These are phyloP conservation scores for Megastigmus dorsalis DNA, from an alignment of 2,888 invertebrate genomes.

Conservation along the genomic window DNA sequence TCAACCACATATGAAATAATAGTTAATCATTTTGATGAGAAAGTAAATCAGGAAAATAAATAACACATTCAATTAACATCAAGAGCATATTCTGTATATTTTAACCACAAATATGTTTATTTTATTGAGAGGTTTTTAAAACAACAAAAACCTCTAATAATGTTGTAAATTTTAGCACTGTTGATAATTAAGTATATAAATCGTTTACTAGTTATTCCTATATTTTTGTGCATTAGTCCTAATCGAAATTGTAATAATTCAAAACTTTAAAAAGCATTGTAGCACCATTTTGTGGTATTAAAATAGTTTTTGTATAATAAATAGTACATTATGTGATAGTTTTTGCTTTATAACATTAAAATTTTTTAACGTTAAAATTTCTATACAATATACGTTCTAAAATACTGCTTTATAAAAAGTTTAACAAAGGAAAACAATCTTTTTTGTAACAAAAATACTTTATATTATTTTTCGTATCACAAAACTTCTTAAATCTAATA, in stretches of 20 bases:
- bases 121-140: neutral
- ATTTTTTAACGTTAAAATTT: neutral
- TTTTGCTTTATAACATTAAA: conserved; percentile 40
- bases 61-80: conserved; percentile 51
- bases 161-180: conserved; percentile 12
- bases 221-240: neutral
- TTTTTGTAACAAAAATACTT: conserved; percentile 22
- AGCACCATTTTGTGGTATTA: conserved; percentile 26
- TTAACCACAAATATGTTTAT: conserved; percentile 30
- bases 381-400: conserved; percentile 2
- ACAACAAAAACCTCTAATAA: conserved; percentile 1
- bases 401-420: conserved; percentile 12
- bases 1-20: conserved; percentile 62
- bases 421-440: neutral
- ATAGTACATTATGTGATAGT: neutral
- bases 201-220: neutral
- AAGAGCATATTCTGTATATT: conserved; percentile 60
- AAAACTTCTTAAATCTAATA: conserved; percentile 24
- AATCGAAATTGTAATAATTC: conserved; percentile 16
- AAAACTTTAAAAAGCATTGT: neutral
- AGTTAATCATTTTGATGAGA: conserved; percentile 56
- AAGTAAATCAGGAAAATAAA: conserved; percentile 51
- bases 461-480: conserved; percentile 32
- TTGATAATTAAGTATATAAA: neutral
- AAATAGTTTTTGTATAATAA: conserved; percentile 35